Percentiles rank a stretch among this genome's conserved stretches.
These are phyloP conservation scores for Urocyon cinereoargenteus DNA, from an alignment of 2,797 vertebrate genomes.

Conservation along the genomic window DNA sequence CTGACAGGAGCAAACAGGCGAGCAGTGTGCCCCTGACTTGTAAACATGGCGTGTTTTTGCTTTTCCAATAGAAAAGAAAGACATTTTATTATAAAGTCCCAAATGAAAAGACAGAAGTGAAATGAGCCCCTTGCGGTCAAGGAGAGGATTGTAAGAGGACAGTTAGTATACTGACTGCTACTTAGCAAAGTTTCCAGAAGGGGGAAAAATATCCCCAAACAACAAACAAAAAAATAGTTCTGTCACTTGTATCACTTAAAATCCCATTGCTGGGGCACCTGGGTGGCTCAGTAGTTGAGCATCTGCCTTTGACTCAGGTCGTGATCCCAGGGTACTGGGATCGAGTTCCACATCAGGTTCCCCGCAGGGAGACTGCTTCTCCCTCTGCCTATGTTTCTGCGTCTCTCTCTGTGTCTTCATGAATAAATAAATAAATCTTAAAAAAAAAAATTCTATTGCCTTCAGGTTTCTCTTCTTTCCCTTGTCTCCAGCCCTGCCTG, in stretches of 20 bases:
- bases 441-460: background rate
- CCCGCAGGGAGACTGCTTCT: too few species aligned
- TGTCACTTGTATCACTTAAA: background rate
- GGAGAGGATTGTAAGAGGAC: background rate
- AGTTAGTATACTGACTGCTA: background rate
- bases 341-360: too few species aligned
- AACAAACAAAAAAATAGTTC: background rate
- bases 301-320: too few species aligned
- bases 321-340: too few species aligned
- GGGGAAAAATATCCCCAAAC: background rate
- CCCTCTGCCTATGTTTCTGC: too few species aligned
- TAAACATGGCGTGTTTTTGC: background rate
- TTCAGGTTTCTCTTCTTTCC: background rate
- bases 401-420: too few species aligned
- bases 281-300: too few species aligned
- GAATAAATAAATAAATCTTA: too few species aligned
- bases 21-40: background rate
- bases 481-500: background rate
- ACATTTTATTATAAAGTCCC: background rate
- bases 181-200: background rate
- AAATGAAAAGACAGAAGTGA: background rate
- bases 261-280: background rate
- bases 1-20: background rate
- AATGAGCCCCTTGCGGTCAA: background rate
- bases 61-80: constrained; percentile 32